phyloP scores from a whole-genome alignment of 64 coral and sea anemone species.

The Platygyra sinensis region DNA sequence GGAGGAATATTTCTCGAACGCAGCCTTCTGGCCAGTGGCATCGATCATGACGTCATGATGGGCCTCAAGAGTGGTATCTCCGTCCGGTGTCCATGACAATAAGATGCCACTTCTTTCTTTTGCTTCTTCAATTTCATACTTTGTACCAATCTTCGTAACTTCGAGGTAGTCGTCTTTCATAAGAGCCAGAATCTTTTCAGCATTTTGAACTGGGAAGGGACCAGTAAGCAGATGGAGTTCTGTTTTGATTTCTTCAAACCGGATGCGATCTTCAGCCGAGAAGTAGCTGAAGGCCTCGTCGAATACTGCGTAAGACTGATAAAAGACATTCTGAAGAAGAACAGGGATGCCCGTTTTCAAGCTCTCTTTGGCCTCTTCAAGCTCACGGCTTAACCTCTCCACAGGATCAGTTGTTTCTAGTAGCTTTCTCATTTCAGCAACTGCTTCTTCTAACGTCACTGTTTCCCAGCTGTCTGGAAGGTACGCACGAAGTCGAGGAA shows the following conservation, averaged over 20 bases:
- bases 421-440: constrained; percentile 15
- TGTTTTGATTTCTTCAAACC: constrained; percentile 46
- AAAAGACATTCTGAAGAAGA: constrained; percentile 57
- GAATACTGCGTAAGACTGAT: constrained; percentile 51
- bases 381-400: constrained; percentile 33
- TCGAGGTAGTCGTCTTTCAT: constrained; percentile 45
- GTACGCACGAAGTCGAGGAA: constrained; percentile 37
- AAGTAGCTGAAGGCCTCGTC: constrained; percentile 51
- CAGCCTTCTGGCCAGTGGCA: constrained; percentile 62
- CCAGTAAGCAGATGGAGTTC: constrained; percentile 47
- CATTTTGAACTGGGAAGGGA: constrained; percentile 69
- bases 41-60: constrained; percentile 58
- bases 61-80: background rate
- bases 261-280: constrained; percentile 69
- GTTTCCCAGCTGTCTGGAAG: constrained; percentile 46
- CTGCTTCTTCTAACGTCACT: constrained; percentile 33
- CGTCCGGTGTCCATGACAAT: constrained; percentile 34
- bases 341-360: constrained; percentile 21
- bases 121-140: constrained; percentile 43
- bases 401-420: constrained; percentile 18
- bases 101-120: constrained; percentile 24
- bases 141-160: constrained; percentile 37
- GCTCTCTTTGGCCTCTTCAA: constrained; percentile 61
- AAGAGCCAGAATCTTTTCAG: constrained; percentile 55
- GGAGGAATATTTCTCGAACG: constrained; percentile 46